These are phyloP conservation scores for Pangasius krempfi DNA, from an alignment of 2,797 vertebrate genomes.

Conservation along the genomic window DNA sequence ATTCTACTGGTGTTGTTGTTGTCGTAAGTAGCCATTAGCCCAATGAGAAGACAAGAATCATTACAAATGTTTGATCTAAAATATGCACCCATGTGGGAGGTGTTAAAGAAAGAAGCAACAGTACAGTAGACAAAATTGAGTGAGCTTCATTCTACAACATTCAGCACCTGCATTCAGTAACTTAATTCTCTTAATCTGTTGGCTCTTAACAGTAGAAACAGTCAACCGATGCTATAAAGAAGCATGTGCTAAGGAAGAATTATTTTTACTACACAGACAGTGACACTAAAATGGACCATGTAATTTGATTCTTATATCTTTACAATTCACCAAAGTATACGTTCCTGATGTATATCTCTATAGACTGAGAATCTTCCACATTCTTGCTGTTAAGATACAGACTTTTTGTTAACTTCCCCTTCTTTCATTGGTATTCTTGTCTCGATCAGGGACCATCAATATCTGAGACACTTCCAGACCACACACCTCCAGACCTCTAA, in stretches of 20 bases:
- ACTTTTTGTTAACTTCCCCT: conserved; percentile 40
- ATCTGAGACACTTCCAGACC: conserved; percentile 64
- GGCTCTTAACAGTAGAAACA: not conserved
- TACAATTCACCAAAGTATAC: not conserved
- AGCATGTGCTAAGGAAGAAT: not conserved
- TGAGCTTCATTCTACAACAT: conserved; percentile 14
- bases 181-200: not conserved
- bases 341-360: not conserved
- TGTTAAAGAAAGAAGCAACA: not conserved
- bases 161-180: not conserved
- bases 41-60: not conserved
- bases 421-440: conserved; percentile 57
- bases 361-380: conserved; percentile 6
- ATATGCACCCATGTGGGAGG: not conserved
- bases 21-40: not conserved
- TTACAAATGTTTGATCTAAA: conserved; percentile 10
- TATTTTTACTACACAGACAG: not conserved
- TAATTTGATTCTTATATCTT: not conserved
- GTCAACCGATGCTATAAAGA: not conserved
- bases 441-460: conserved; percentile 56
- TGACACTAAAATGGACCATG: not conserved
- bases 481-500: conserved; percentile 64
- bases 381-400: conserved; percentile 17
- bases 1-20: conserved; percentile 11
- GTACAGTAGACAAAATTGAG: not conserved